Percentiles rank a stretch among this genome's conserved stretches.
These are phyloP conservation scores for Hylaea fasciaria DNA, from an alignment of 2,888 invertebrate species.

Conservation along the genomic window DNA sequence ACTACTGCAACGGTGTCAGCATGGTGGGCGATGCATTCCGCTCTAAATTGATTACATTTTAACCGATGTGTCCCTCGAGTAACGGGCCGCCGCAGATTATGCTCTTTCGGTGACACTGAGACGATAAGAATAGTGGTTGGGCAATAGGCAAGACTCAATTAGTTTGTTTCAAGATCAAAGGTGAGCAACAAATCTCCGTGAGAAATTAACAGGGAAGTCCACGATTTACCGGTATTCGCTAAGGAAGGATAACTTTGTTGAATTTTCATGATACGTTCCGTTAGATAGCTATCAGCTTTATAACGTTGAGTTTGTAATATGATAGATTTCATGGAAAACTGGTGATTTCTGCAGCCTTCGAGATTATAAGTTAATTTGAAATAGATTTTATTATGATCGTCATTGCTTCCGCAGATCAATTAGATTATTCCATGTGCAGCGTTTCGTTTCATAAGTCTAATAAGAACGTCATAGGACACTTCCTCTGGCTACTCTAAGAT, in stretches of 20 bases:
- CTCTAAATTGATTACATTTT: constrained; percentile 41
- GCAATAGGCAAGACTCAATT: constrained; percentile 13
- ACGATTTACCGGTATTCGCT: constrained; percentile 24
- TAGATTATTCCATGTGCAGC: constrained; percentile 4
- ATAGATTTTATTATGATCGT: constrained; percentile 11
- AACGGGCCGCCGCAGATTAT: constrained; percentile 39
- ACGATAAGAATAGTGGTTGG: constrained; percentile 20
- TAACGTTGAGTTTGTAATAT: constrained; percentile 23
- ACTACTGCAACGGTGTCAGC: constrained; percentile 39
- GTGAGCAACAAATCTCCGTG: constrained; percentile 23
- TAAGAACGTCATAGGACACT: neutral
- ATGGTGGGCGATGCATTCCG: constrained; percentile 43
- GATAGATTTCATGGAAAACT: constrained; percentile 22
- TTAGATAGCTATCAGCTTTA: constrained; percentile 30
- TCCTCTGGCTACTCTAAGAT: constrained; percentile 2
- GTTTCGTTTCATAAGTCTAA: constrained; percentile 2
- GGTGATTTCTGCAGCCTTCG: constrained; percentile 15
- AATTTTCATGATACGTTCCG: constrained; percentile 31
- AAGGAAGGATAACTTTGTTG: constrained; percentile 28
- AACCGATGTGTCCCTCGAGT: constrained; percentile 32
- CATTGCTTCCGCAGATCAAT: constrained; percentile 18
- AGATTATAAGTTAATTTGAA: constrained; percentile 7
- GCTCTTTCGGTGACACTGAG: constrained; percentile 28
- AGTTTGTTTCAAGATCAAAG: constrained; percentile 28
- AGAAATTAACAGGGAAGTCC: constrained; percentile 29